Conservation (phyloP, 2,888 invertebrate genomes). For the Pristionchus arcanus region DNA sequence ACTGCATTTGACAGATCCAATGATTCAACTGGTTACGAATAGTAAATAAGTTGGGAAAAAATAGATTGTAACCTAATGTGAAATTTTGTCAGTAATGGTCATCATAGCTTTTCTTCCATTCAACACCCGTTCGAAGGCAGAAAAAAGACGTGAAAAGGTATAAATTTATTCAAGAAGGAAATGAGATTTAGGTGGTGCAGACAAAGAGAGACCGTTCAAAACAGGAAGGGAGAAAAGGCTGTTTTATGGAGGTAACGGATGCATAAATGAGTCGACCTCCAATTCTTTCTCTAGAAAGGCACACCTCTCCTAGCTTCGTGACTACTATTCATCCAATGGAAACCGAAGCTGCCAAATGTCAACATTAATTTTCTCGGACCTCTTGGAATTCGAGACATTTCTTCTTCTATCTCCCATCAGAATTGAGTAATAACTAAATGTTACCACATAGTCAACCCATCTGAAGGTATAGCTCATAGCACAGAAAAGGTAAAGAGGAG, state of each 20-base stretch:
- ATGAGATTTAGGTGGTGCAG: neutral
- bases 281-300: neutral
- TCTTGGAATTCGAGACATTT: constrained; percentile 17
- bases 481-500: neutral
- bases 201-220: neutral
- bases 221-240: neutral
- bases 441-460: neutral
- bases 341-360: neutral
- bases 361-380: constrained; percentile 16
- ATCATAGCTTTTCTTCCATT: neutral
- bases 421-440: constrained; percentile 10
- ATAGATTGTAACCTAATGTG: neutral
- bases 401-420: neutral
- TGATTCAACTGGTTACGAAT: neutral
- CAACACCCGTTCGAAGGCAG: neutral
- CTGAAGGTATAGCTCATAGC: neutral
- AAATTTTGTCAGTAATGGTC: neutral
- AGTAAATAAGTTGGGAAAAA: neutral
- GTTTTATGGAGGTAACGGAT: neutral
- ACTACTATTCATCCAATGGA: neutral
- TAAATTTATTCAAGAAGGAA: neutral
- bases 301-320: neutral
- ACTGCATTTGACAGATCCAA: neutral
- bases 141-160: neutral
- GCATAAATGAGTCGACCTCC: neutral